Base-by-base conservation (phyloP, 1,140 invertebrate genomes). In the Pachypsylla venusta region DNA sequence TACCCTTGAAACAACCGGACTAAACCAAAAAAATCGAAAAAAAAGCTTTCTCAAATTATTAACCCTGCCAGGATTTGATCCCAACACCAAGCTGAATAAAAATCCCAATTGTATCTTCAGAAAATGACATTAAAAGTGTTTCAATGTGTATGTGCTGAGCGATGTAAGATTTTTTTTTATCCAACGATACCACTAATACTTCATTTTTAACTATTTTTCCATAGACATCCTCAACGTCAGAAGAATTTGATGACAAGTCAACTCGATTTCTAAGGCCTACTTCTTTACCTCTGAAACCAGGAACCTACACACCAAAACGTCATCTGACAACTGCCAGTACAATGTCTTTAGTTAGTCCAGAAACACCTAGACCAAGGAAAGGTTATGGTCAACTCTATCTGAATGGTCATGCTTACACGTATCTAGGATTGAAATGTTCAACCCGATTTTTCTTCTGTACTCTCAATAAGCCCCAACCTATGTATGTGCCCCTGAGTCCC, bases 391-490 rank as follows among this genome's bases (percentile, higher is more conserved):
- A 93, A 68, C 75, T 89, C 10, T 89, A 87, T 71, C 70, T 93
- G 27, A 89, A 93, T 70, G 91, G 91, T 0, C 88, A 93, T 68
- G 89, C 90, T 25, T 95, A 93, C 70, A 94, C 90, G 13, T 91
- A 92, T 71, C 71, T 95, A 61, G 89, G 89, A 1, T 74, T 93
- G 40, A 95, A 95, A 70, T 87, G 87, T 67, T 91, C 89, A 3
- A 93, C 90, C 0, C 81, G 87, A 67, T 80, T 87, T 16, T 93
- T 89, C 63, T 98, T 92, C 70, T 96, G 93, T 65, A 94, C 91
- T 1, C 74, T 92, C 19, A 93, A 93, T 69, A 81, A 89, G 63
- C 86, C 91, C 0, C 93, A 97, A 70, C 93, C 94, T 0, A 95
- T 93, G 74, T 97, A 95, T 70, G 90, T 96, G 35, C 72, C 71